These are phyloP conservation scores for Arge pagana DNA, from an alignment of 2,888 invertebrate species.

Conservation along the genomic window DNA sequence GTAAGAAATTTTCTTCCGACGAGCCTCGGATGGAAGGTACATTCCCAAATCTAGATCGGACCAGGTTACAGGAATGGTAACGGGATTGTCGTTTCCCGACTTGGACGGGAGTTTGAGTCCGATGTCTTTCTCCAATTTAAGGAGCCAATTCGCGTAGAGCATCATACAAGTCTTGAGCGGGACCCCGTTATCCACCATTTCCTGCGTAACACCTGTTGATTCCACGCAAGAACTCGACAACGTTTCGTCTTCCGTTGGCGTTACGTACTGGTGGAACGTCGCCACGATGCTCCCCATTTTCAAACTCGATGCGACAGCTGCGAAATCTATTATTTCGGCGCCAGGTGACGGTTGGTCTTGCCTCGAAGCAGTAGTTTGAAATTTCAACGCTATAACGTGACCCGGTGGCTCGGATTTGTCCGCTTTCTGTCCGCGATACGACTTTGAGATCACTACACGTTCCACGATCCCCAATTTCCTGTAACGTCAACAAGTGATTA, in stretches of 20 bases:
- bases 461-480: conserved; percentile 13
- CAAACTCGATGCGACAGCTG: conserved; percentile 64
- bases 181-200: conserved; percentile 61
- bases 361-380: conserved; percentile 3
- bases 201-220: conserved; percentile 63
- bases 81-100: conserved; percentile 42
- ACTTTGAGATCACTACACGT: conserved; percentile 8
- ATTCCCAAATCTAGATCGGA: conserved; percentile 68
- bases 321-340: conserved; percentile 64
- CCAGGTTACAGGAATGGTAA: conserved; percentile 65
- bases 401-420: not conserved
- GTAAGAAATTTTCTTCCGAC: conserved; percentile 63
- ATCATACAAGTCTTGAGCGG: conserved; percentile 60
- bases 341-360: conserved; percentile 33
- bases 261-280: conserved; percentile 67
- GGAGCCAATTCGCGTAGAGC: conserved; percentile 64
- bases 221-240: conserved; percentile 65
- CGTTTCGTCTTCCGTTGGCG: conserved; percentile 64
- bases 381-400: conserved; percentile 13
- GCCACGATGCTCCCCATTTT: conserved; percentile 61
- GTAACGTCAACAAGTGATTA: too few relatives aligned
- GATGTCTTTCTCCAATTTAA: conserved; percentile 58
- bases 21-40: conserved; percentile 65
- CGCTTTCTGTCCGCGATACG: not conserved
- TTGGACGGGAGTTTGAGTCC: conserved; percentile 50